A percentile compares a stretch with the other conserved stretches of the same genome.
phyloP scores from a whole-genome alignment of 2,113 vertebrate species.

The Rhinichthys klamathensis region DNA sequence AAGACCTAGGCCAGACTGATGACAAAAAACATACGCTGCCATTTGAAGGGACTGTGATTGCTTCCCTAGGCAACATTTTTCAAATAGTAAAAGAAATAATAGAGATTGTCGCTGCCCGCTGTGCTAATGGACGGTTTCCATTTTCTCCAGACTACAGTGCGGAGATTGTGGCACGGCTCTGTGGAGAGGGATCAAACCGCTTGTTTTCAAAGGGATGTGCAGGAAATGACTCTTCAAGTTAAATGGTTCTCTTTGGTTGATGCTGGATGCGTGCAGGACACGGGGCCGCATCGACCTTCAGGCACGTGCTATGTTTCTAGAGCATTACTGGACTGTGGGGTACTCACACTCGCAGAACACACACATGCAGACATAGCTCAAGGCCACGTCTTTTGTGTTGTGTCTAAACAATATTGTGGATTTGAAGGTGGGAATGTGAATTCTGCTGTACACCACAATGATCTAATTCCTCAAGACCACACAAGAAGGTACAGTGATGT shows the following conservation, averaged over 20 bases:
- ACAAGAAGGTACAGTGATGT: constrained; percentile 11
- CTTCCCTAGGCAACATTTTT: constrained; percentile 39
- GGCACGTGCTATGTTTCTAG: constrained; percentile 39
- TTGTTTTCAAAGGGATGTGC: constrained; percentile 55
- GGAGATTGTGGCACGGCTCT: constrained; percentile 27
- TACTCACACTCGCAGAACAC: constrained; percentile 5
- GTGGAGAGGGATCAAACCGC: constrained; percentile 31
- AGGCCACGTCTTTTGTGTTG: constrained; percentile 51
- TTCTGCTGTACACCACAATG: constrained; percentile 19
- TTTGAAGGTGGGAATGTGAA: not conserved
- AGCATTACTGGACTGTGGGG: constrained; percentile 48
- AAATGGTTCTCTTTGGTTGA: constrained; percentile 50
- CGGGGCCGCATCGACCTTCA: constrained; percentile 46
- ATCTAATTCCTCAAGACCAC: constrained; percentile 16
- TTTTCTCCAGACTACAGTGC: constrained; percentile 51
- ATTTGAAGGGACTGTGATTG: constrained; percentile 20
- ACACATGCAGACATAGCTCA: constrained; percentile 40
- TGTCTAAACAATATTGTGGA: constrained; percentile 27
- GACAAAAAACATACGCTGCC: constrained; percentile 7
- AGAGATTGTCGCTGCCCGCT: constrained; percentile 47
- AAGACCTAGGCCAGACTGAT: not conserved
- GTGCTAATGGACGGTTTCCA: constrained; percentile 49
- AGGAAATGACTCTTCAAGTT: constrained; percentile 44
- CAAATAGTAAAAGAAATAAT: constrained; percentile 29
- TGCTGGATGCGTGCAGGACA: constrained; percentile 20